These are phyloP conservation scores for Liasis olivaceus DNA, from an alignment of 2,797 vertebrate species.

Conservation along the genomic window DNA sequence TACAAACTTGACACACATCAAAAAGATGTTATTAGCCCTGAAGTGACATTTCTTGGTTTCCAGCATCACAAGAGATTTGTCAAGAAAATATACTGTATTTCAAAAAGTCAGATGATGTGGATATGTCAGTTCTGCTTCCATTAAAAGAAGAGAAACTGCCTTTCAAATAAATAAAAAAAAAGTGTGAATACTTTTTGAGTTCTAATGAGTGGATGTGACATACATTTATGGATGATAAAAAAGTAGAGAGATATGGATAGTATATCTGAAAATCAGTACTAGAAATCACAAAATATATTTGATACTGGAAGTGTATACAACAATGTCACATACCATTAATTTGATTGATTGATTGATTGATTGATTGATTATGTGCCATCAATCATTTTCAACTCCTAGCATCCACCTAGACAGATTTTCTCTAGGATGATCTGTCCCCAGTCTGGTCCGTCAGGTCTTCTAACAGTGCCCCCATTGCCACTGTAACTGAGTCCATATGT, in stretches of 20 bases:
- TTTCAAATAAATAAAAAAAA: neutral
- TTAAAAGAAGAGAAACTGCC: neutral
- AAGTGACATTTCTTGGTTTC: conserved; percentile 9
- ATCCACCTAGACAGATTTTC: neutral
- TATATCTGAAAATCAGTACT: neutral
- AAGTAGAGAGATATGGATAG: neutral
- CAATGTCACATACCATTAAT: neutral
- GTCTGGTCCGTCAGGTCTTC: neutral
- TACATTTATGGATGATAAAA: neutral
- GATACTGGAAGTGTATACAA: neutral
- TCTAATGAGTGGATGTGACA: neutral
- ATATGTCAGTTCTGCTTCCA: neutral
- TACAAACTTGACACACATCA: neutral
- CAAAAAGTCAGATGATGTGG: neutral
- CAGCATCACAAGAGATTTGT: neutral
- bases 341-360: no score
- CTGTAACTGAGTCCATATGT: neutral
- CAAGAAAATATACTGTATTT: conserved; percentile 15
- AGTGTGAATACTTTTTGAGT: neutral
- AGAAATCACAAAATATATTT: neutral
- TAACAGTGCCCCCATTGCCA: neutral
- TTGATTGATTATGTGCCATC: neutral
- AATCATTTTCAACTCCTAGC: neutral
- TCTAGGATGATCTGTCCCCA: neutral
- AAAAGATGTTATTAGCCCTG: conserved; percentile 1